Evolutionary conservation across 2,888 invertebrate genomes (phyloP).

Genomic region (Metalampra italica): DNA sequence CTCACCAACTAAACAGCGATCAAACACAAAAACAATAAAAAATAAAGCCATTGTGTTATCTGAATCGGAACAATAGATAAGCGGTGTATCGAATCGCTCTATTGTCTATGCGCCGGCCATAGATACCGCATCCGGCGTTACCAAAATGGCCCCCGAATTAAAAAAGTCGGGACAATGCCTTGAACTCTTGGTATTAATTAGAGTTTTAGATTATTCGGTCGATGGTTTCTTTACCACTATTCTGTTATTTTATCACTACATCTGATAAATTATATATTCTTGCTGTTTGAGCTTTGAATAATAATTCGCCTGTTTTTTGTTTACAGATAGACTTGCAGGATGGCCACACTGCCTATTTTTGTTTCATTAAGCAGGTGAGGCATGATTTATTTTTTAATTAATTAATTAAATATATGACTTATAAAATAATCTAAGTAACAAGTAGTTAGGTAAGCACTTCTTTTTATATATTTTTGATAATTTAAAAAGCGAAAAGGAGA

Average conservation of each 20-base stretch:
- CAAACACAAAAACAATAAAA: constrained; percentile 29
- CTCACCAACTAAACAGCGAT: constrained; percentile 11
- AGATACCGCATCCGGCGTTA: constrained; percentile 21
- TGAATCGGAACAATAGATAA: constrained; percentile 53
- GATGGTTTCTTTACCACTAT: background rate
- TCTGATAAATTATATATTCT: too few species aligned
- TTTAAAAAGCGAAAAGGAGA: too few species aligned
- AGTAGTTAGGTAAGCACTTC: too few species aligned
- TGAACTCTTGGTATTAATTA: background rate
- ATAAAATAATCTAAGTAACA: too few species aligned
- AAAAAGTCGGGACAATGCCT: constrained; percentile 5
- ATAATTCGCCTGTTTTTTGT: background rate
- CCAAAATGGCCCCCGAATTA: background rate
- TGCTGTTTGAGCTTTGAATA: background rate
- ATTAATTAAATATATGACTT: too few species aligned
- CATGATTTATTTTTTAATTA: constrained; percentile 1
- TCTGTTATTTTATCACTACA: background rate
- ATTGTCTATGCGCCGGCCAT: constrained; percentile 46
- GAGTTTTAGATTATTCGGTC: background rate
- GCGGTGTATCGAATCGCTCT: constrained; percentile 49
- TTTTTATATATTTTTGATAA: too few species aligned
- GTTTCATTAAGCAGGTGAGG: constrained; percentile 64
- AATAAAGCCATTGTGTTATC: constrained; percentile 45
- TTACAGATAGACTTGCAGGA: constrained; percentile 21
- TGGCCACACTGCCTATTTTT: constrained; percentile 66